Evolutionary conservation across 2,113 vertebrate genomes (phyloP), one percentile per base, ranked within the genome.

Genomic region (Pomatorhinus ruficollis): DNA sequence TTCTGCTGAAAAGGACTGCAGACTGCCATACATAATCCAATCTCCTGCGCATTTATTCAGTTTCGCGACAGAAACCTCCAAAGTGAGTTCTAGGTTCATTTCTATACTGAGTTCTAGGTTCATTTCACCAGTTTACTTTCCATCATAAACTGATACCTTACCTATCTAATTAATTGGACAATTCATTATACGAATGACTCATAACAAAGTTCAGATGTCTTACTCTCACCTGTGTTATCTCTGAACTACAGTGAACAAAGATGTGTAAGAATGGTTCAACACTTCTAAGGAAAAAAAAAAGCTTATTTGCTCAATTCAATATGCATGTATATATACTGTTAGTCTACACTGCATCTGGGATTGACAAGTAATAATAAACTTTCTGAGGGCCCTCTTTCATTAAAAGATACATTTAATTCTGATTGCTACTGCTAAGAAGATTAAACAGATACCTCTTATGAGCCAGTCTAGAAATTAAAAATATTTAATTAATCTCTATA

Each of bases 281-380:
- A 52, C 2, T 42, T 50, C 8, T 27, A 12, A 74, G 45, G 8
- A 76, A 65, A 68, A 89, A 84, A 42, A 11, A 53, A 68, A 77
- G 16, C 14, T 35, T 33, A 66, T 53, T 89, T 69, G 31, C 31
- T 83, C 45, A 30, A 74, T 19, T 42, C 74, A 31, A 37, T 33
- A 10, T 12, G 27, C 4, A 2, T 7, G 5, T 18, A 6, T 27
- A 50, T 16, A 35, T 28, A 63, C 20, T 25, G n/a, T 19, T 53
- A 83, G 28, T 11, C 27, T 37, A 18, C 2, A 1, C 4, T 65
- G 45, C 22, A 53, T 1, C 1, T 53, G 13, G 8, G 45, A 21
- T 14, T 80, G 31, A 69, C 7, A 77, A 15, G 13, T 8, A 72
- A n/a, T 23, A 87, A 74, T 22, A 65, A 72, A 57, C 14, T 61